These are phyloP conservation scores for Alloplasta piceator DNA, from an alignment of 2,888 invertebrate genomes.

Conservation along the genomic window DNA sequence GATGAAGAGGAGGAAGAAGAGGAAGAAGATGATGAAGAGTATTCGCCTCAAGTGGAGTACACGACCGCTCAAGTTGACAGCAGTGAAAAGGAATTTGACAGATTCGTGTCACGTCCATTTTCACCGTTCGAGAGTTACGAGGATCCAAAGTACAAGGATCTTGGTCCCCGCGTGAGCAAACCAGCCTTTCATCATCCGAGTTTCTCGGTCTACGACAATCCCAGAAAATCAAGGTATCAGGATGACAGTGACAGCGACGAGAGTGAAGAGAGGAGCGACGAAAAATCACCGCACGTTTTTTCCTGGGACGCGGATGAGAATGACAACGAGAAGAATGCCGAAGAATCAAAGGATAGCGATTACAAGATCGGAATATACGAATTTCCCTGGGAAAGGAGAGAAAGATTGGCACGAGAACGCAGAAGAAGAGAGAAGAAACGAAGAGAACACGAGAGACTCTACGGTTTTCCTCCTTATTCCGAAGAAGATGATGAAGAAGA, in stretches of 20 bases:
- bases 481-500: constrained; percentile 65
- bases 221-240: constrained; percentile 67
- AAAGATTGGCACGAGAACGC: constrained; percentile 71
- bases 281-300: constrained; percentile 72
- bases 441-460: constrained; percentile 50
- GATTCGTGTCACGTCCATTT: constrained; percentile 73
- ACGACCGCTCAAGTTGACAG: constrained; percentile 59
- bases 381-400: constrained; percentile 81
- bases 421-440: constrained; percentile 52
- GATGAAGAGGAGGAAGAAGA: constrained; percentile 61
- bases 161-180: constrained; percentile 78
- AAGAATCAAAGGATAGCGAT: constrained; percentile 63
- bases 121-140: constrained; percentile 78
- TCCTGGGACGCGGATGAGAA: constrained; percentile 76
- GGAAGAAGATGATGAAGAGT: constrained; percentile 61
- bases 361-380: constrained; percentile 71
- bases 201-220: constrained; percentile 27
- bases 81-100: constrained; percentile 70
- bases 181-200: constrained; percentile 77
- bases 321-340: constrained; percentile 57
- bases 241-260: constrained; percentile 49
- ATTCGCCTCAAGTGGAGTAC: constrained; percentile 23
- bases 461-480: constrained; percentile 37
- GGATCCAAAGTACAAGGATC: constrained; percentile 74
- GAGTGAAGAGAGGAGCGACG: constrained; percentile 59